These are phyloP conservation scores for Drosophila macrospina DNA, from an alignment of 2,888 invertebrate species.

Conservation along the genomic window DNA sequence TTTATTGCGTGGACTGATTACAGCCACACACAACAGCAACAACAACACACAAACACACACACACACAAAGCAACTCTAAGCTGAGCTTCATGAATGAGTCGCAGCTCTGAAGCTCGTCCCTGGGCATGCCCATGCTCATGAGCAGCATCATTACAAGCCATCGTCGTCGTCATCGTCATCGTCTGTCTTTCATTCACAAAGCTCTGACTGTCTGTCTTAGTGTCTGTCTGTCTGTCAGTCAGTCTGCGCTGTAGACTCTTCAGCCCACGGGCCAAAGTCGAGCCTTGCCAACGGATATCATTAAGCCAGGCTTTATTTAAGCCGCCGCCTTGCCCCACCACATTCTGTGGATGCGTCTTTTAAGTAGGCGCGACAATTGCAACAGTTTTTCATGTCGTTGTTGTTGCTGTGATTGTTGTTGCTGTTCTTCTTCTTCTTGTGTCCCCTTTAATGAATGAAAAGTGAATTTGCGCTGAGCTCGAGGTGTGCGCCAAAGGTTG, in stretches of 20 bases:
- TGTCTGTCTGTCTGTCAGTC: constrained; percentile 6
- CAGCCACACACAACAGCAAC: constrained; percentile 66
- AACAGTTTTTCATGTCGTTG: constrained; percentile 67
- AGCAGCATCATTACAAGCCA: constrained; percentile 56
- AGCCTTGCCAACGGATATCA: constrained; percentile 68
- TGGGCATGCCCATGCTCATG: constrained; percentile 44
- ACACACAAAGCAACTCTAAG: constrained; percentile 44
- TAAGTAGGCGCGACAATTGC: constrained; percentile 80
- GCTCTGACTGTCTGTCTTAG: constrained; percentile 6
- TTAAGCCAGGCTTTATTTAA: constrained; percentile 81
- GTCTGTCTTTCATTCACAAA: constrained; percentile 62
- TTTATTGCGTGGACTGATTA: constrained; percentile 83
- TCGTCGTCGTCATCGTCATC: constrained; percentile 35
- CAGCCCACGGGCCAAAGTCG: constrained; percentile 52
- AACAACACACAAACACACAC: constrained; percentile 21
- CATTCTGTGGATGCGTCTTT: constrained; percentile 52
- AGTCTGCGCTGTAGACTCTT: constrained; percentile 34
- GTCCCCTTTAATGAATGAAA: constrained; percentile 75
- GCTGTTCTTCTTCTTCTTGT: constrained; percentile 35
- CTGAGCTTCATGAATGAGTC: constrained; percentile 77
- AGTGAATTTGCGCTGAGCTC: constrained; percentile 66
- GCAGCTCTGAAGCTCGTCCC: constrained; percentile 39
- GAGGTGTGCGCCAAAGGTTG: constrained; percentile 68
- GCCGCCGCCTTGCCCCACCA: constrained; percentile 23
- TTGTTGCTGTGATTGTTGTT: constrained; percentile 19